phyloP scores from a whole-genome alignment of 1,140 invertebrate genomes.

The Glossosoma conforme region DNA sequence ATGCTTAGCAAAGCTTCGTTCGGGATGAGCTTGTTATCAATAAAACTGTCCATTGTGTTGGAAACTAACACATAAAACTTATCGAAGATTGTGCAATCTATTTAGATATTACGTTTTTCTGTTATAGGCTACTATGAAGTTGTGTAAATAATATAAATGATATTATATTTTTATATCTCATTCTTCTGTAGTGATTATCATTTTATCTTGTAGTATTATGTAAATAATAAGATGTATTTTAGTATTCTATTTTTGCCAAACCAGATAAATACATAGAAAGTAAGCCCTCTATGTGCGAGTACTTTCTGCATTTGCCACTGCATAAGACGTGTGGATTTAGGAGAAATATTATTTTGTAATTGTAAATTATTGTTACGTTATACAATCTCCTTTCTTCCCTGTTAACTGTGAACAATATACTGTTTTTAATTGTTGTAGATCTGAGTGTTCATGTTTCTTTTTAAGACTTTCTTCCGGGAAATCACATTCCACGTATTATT shows the following conservation, averaged over 20 bases:
- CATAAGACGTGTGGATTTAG: too few relatives aligned
- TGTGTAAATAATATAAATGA: conserved; percentile 23
- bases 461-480: too few relatives aligned
- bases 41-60: conserved; percentile 28
- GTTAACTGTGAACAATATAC: not conserved
- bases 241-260: not conserved
- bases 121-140: conserved; percentile 13
- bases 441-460: too few relatives aligned
- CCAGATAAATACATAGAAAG: too few relatives aligned
- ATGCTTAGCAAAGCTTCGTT: conserved; percentile 16
- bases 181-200: too few relatives aligned
- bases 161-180: conserved; percentile 23
- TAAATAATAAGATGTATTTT: not conserved
- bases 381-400: not conserved
- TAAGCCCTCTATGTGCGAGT: too few relatives aligned
- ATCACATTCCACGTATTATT: too few relatives aligned
- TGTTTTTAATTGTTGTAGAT: too few relatives aligned
- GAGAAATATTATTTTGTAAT: too few relatives aligned
- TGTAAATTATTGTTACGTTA: too few relatives aligned
- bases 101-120: conserved; percentile 20
- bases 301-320: too few relatives aligned
- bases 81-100: conserved; percentile 28
- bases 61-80: conserved; percentile 20
- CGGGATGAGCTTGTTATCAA: conserved; percentile 27
- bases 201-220: too few relatives aligned